These are phyloP conservation scores for Chionoecetes opilio DNA, from an alignment of 1,140 invertebrate genomes.

Conservation along the genomic window DNA sequence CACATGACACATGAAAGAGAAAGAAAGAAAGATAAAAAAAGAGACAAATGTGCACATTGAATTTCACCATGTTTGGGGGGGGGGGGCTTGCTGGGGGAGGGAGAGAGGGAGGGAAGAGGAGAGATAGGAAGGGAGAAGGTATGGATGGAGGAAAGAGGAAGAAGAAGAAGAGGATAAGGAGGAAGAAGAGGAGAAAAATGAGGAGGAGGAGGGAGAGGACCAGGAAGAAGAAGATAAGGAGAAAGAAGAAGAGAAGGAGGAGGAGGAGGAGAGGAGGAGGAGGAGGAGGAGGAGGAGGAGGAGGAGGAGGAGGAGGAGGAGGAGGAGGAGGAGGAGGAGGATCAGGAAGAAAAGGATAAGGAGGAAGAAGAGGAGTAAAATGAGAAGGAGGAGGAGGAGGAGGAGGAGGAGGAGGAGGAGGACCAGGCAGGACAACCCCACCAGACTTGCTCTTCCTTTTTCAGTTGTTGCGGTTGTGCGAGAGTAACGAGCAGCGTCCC, in stretches of 20 bases:
- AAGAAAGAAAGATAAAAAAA: background rate
- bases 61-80: conserved; percentile 16
- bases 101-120: background rate
- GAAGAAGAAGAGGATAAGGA: background rate
- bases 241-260: background rate
- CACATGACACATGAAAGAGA: conserved; percentile 28
- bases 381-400: background rate
- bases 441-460: conserved; percentile 72
- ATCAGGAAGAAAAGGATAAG: background rate
- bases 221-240: background rate
- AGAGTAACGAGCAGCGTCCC: conserved; percentile 76
- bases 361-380: background rate
- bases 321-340: background rate
- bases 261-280: background rate
- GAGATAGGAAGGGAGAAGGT: background rate
- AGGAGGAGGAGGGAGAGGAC: background rate
- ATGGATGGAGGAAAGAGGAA: background rate
- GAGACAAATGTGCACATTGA: conserved; percentile 20
- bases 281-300: background rate
- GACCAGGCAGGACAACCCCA: background rate
- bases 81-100: background rate
- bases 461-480: conserved; percentile 75
- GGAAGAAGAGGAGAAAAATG: background rate
- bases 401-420: background rate
- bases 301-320: background rate